A percentile compares a stretch with the other conserved stretches of the same genome.
phyloP scores from a whole-genome alignment of 2,113 vertebrate genomes.

The Chaenocephalus aceratus region DNA sequence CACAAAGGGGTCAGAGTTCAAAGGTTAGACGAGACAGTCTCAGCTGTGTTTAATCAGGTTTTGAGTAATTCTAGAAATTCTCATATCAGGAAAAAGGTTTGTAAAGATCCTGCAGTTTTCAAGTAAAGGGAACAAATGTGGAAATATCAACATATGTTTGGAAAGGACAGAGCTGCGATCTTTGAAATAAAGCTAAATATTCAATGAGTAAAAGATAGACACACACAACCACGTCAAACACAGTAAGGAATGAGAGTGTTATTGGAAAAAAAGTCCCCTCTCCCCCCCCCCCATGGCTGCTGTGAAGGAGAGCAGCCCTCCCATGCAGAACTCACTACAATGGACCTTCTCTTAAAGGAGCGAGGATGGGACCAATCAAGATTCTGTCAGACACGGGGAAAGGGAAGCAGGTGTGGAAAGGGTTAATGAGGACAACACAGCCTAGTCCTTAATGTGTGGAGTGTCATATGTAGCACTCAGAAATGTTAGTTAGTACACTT shows the following conservation, averaged over 20 bases:
- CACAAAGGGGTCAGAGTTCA: constrained; percentile 30
- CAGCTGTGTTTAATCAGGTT: neutral
- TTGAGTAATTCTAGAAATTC: neutral
- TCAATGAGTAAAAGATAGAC: neutral
- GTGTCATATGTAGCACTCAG: neutral
- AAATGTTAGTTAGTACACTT: constrained; percentile 24
- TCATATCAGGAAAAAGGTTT: constrained; percentile 12
- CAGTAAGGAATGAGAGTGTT: constrained; percentile 24
- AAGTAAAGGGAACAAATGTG: neutral
- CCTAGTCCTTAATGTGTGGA: constrained; percentile 4
- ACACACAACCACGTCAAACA: constrained; percentile 48
- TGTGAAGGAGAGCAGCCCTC: constrained; percentile 54
- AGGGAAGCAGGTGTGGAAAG: constrained; percentile 51
- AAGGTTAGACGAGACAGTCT: neutral
- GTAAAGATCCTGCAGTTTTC: neutral
- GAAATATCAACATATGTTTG: neutral
- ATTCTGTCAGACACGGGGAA: constrained; percentile 75
- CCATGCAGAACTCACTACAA: constrained; percentile 82
- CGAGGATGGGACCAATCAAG: constrained; percentile 66
- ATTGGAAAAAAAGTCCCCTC: constrained; percentile 41
- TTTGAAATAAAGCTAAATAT: neutral
- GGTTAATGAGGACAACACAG: constrained; percentile 33
- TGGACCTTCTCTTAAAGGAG: constrained; percentile 82
- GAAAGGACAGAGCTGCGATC: neutral
- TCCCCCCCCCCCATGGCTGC: constrained; percentile 27